Evolutionary conservation across 1,140 invertebrate genomes (phyloP).

Genomic region (Lucilia sericata): DNA sequence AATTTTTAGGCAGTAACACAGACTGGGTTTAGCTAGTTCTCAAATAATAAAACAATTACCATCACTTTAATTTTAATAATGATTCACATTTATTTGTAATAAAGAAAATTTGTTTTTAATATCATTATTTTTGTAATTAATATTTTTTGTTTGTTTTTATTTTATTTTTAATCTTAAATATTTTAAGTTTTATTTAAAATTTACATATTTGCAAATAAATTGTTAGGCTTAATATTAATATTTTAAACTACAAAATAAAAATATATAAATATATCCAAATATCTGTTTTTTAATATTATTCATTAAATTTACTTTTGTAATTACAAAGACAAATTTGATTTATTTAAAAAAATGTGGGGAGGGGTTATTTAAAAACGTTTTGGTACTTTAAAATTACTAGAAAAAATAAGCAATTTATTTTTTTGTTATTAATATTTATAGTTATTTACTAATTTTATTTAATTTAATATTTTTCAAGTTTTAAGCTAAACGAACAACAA

Average conservation of each 20-base stretch:
- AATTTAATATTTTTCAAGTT: background rate
- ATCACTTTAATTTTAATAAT: background rate
- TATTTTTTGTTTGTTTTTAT: background rate
- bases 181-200: background rate
- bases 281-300: background rate
- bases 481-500: slow-evolving; percentile 26
- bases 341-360: background rate
- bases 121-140: background rate
- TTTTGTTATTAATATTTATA: background rate
- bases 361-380: background rate
- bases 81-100: slow-evolving; percentile 27
- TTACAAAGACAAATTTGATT: background rate
- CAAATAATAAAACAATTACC: too few species aligned
- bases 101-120: slow-evolving; percentile 14
- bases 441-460: background rate
- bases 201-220: slow-evolving; percentile 24
- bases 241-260: background rate
- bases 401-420: slow-evolving; percentile 13
- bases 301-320: background rate
- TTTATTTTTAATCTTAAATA: slow-evolving; percentile 2
- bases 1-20: too few species aligned
- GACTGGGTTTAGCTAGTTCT: too few species aligned
- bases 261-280: background rate
- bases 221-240: background rate
- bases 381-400: slow-evolving; percentile 26